phyloP scores from a whole-genome alignment of 1,140 invertebrate genomes.

The Zaprionus ghesquierei region DNA sequence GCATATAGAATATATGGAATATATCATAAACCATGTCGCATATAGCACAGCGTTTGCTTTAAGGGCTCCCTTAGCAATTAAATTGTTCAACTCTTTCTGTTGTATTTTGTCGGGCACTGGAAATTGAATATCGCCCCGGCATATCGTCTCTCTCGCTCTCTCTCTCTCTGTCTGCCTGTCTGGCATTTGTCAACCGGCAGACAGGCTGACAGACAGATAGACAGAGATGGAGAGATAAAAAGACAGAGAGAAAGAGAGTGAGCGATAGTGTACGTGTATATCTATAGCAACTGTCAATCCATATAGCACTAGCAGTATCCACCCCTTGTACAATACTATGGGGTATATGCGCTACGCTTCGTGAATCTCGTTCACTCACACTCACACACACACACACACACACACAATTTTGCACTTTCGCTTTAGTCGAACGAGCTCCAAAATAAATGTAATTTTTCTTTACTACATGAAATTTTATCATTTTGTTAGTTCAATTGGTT shows the following conservation, averaged over 20 bases:
- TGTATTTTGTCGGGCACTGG: background rate
- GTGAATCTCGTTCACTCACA: background rate
- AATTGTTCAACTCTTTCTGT: background rate
- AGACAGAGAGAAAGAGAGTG: too few species aligned
- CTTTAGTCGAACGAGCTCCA: background rate
- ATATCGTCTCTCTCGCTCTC: background rate
- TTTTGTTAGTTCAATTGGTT: conserved; percentile 51
- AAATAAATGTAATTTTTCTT: conserved; percentile 43
- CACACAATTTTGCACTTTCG: conserved; percentile 38
- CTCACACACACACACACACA: background rate
- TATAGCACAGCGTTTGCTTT: too few species aligned
- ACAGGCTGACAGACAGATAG: background rate
- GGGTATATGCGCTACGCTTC: background rate
- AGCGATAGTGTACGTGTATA: background rate
- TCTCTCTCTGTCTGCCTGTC: background rate
- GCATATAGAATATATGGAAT: too few species aligned
- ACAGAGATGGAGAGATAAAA: too few species aligned
- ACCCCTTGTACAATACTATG: background rate
- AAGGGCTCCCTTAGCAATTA: background rate
- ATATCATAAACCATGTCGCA: too few species aligned
- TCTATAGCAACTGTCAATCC: background rate
- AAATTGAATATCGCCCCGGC: background rate
- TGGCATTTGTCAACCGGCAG: conserved; percentile 32
- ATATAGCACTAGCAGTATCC: background rate
- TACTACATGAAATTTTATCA: conserved; percentile 55